Conservation (phyloP, 2,888 invertebrate species). For the Cryptus viduatorius region DNA sequence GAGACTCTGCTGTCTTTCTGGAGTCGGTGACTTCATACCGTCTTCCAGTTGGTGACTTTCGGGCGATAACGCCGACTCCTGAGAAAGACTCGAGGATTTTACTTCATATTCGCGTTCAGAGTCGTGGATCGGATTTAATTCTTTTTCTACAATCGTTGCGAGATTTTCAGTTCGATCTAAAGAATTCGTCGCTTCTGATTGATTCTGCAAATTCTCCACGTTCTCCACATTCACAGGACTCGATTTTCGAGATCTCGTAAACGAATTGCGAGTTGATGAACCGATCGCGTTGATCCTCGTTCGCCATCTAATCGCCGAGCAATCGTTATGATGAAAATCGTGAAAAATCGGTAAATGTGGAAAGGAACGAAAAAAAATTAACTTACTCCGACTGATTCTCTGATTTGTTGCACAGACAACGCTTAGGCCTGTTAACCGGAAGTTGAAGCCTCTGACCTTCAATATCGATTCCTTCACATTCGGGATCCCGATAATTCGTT, state of each 20-base stretch:
- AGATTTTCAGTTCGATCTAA: not conserved
- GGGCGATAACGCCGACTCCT: not conserved
- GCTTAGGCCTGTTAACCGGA: not conserved
- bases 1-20: slow-evolving; percentile 11
- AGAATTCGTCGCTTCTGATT: not conserved
- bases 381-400: slow-evolving; percentile 17
- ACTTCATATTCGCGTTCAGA: not conserved
- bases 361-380: not conserved
- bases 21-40: not conserved
- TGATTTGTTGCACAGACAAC: slow-evolving; percentile 41
- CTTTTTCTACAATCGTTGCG: not conserved
- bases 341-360: not conserved
- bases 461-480: not conserved
- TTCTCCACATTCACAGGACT: not conserved
- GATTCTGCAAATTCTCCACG: not conserved
- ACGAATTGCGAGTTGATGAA: slow-evolving; percentile 16
- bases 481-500: not conserved
- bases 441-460: not conserved
- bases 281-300: slow-evolving; percentile 30
- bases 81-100: not conserved
- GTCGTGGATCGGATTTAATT: slow-evolving; percentile 6
- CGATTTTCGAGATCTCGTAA: slow-evolving; percentile 16
- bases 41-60: not conserved
- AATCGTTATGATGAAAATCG: not conserved
- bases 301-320: slow-evolving; percentile 40